A percentile compares a stretch with the other conserved stretches of the same genome.
These are phyloP conservation scores for Xylota segnis DNA, from an alignment of 2,888 invertebrate species.

Conservation along the genomic window DNA sequence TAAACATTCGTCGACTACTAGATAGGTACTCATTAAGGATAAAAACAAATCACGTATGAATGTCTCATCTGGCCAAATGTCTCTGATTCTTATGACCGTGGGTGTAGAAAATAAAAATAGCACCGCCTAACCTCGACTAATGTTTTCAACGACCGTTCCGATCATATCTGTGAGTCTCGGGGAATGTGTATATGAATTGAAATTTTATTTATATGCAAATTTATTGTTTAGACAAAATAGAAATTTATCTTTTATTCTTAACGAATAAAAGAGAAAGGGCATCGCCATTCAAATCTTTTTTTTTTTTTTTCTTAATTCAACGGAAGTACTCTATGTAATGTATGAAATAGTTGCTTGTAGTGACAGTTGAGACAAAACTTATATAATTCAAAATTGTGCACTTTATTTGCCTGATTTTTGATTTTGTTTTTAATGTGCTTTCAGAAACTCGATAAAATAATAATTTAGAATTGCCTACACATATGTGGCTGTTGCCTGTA, in stretches of 20 bases:
- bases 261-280: constrained; percentile 37
- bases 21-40: constrained; percentile 45
- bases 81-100: constrained; percentile 61
- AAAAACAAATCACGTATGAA: constrained; percentile 58
- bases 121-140: constrained; percentile 48
- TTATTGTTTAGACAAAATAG: constrained; percentile 22
- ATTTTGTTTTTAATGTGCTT: not conserved
- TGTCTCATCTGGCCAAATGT: constrained; percentile 52
- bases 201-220: constrained; percentile 41
- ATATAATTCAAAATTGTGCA: not conserved
- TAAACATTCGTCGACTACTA: constrained; percentile 42
- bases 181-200: constrained; percentile 55
- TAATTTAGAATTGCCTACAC: not conserved
- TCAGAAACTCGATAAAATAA: not conserved
- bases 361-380: constrained; percentile 11
- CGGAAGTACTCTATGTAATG: constrained; percentile 3
- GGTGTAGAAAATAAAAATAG: constrained; percentile 63
- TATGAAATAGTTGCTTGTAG: not conserved
- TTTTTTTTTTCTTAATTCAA: not conserved
- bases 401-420: not conserved
- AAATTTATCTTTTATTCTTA: constrained; percentile 4
- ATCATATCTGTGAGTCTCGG: constrained; percentile 56
- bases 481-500: not conserved
- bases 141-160: constrained; percentile 61
- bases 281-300: constrained; percentile 29